These are phyloP conservation scores for Phortica okadai DNA, from an alignment of 2,888 invertebrate genomes.

Conservation along the genomic window DNA sequence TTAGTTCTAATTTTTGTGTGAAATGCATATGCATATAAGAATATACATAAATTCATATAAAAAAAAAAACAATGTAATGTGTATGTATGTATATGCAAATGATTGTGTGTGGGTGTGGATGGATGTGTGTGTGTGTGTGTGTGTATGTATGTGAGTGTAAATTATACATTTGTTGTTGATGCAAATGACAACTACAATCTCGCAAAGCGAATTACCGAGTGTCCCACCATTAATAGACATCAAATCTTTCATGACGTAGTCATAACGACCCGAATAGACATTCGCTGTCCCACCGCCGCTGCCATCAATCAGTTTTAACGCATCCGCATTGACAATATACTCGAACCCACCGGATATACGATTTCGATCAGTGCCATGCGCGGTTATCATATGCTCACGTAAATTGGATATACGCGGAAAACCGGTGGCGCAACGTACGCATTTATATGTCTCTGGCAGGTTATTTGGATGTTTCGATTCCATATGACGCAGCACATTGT, in stretches of 20 bases:
- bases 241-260: slow-evolving; percentile 76
- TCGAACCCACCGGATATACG: slow-evolving; percentile 73
- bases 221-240: slow-evolving; percentile 76
- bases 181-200: neutral
- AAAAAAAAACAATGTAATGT: neutral
- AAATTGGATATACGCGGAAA: slow-evolving; percentile 75
- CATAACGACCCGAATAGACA: slow-evolving; percentile 73
- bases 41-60: no score
- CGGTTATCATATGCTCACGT: slow-evolving; percentile 75
- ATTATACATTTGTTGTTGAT: neutral
- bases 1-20: no score
- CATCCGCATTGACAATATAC: slow-evolving; percentile 74
- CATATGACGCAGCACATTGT: slow-evolving; percentile 76
- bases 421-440: slow-evolving; percentile 74
- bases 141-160: neutral
- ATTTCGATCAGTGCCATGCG: slow-evolving; percentile 73
- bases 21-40: no score
- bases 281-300: slow-evolving; percentile 62
- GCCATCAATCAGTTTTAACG: slow-evolving; percentile 67
- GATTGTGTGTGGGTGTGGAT: slow-evolving; percentile 35
- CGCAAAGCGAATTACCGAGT: slow-evolving; percentile 63
- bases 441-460: slow-evolving; percentile 75
- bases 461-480: slow-evolving; percentile 77
- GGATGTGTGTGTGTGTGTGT: slow-evolving; percentile 10
- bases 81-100: neutral